Evolutionary conservation across 2,888 invertebrate species (phyloP).

Genomic region (Platerodrilus igneus): DNA sequence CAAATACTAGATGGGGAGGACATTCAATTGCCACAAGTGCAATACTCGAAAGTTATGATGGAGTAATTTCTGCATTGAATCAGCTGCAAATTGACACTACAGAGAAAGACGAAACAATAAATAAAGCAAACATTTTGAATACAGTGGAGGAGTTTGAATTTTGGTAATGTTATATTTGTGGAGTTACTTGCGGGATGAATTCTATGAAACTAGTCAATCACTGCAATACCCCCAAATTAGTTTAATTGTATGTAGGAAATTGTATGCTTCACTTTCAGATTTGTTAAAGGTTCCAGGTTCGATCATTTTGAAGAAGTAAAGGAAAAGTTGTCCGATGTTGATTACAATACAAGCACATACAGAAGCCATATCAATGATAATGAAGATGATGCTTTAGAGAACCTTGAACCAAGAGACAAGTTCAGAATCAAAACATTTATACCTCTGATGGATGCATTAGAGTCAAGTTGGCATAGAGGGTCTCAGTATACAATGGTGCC

Average conservation of each 20-base stretch:
- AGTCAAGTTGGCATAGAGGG: conserved; percentile 8
- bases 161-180: conserved; percentile 16
- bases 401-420: conserved; percentile 6
- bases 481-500: conserved; percentile 15
- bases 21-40: conserved; percentile 29
- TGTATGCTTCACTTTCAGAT: conserved; percentile 10
- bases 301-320: conserved; percentile 1
- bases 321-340: conserved; percentile 10
- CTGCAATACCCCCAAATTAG: conserved; percentile 12
- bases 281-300: conserved; percentile 12
- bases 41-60: conserved; percentile 25
- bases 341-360: conserved; percentile 16
- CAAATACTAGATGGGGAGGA: conserved; percentile 32
- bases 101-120: conserved; percentile 12
- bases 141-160: conserved; percentile 19
- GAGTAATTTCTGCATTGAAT: conserved; percentile 18
- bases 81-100: conserved; percentile 13
- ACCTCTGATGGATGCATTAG: conserved; percentile 7
- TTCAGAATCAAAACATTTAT: conserved; percentile 4
- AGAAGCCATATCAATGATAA: conserved; percentile 8
- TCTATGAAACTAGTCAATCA: conserved; percentile 9
- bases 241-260: conserved; percentile 9
- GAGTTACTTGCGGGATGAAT: conserved; percentile 14
- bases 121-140: conserved; percentile 18
- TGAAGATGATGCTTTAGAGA: conserved; percentile 10